Conservation (phyloP, 2,888 invertebrate species). For the Ditula angustiorana region DNA sequence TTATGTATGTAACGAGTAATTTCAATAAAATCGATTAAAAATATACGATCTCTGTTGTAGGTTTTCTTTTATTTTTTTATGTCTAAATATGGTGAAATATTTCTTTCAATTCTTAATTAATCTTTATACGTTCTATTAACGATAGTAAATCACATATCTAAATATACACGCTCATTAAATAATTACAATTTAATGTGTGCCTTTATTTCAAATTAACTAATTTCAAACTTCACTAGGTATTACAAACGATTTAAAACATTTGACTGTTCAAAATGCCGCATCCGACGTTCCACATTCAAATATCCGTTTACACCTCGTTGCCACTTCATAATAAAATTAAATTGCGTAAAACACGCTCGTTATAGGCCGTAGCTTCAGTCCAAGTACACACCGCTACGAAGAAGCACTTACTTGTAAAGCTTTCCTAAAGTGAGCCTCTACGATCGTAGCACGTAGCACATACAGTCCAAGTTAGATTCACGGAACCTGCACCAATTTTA, state of each 20-base stretch:
- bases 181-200: no score
- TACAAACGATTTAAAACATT: background rate
- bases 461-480: constrained; percentile 57
- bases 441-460: constrained; percentile 72
- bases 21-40: no score
- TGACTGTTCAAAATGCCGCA: background rate
- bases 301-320: constrained; percentile 17
- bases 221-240: no score
- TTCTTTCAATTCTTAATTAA: no score
- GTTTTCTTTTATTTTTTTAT: no score
- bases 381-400: constrained; percentile 27
- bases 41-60: no score
- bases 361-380: constrained; percentile 20
- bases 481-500: constrained; percentile 50
- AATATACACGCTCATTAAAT: no score
- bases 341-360: constrained; percentile 12
- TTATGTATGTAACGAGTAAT: no score
- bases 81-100: no score
- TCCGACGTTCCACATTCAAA: background rate
- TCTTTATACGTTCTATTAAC: no score
- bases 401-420: constrained; percentile 67
- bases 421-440: constrained; percentile 57
- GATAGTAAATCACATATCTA: no score
- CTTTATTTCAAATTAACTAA: no score
- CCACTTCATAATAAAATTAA: background rate